Evolutionary conservation across 1,140 invertebrate genomes (phyloP).

Genomic region (Megathymus violae): DNA sequence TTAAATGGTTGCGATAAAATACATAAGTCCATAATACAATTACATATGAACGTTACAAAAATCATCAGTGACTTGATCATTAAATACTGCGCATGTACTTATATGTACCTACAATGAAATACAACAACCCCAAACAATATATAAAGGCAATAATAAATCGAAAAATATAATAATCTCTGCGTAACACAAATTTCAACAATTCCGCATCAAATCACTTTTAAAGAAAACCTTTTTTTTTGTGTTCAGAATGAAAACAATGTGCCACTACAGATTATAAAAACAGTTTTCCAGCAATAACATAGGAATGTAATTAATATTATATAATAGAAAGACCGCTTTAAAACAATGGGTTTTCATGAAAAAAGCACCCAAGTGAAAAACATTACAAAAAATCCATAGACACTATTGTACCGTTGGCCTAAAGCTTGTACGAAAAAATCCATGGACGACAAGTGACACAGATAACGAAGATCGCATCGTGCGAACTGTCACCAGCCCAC

Average conservation of each 20-base stretch:
- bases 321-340: constrained; percentile 44
- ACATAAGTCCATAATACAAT: constrained; percentile 22
- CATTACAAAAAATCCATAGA: constrained; percentile 36
- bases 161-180: constrained; percentile 80
- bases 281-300: constrained; percentile 44
- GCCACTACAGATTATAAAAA: constrained; percentile 25
- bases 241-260: constrained; percentile 23
- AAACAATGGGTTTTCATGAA: constrained; percentile 28
- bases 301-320: constrained; percentile 67
- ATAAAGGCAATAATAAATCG: constrained; percentile 74
- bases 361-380: constrained; percentile 65
- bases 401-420: constrained; percentile 17
- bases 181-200: constrained; percentile 71
- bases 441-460: constrained; percentile 38
- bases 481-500: constrained; percentile 45
- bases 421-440: constrained; percentile 31
- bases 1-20: neutral
- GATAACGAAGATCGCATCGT: constrained; percentile 9
- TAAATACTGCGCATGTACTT: constrained; percentile 61
- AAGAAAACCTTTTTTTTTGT: constrained; percentile 18
- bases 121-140: constrained; percentile 69
- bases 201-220: constrained; percentile 56
- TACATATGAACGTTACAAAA: constrained; percentile 42
- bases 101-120: constrained; percentile 58
- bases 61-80: constrained; percentile 39